Percentiles rank a stretch among this genome's conserved stretches.
These are phyloP conservation scores for Haliaeetus leucogaster DNA, from an alignment of 2,113 vertebrate species.

Conservation along the genomic window DNA sequence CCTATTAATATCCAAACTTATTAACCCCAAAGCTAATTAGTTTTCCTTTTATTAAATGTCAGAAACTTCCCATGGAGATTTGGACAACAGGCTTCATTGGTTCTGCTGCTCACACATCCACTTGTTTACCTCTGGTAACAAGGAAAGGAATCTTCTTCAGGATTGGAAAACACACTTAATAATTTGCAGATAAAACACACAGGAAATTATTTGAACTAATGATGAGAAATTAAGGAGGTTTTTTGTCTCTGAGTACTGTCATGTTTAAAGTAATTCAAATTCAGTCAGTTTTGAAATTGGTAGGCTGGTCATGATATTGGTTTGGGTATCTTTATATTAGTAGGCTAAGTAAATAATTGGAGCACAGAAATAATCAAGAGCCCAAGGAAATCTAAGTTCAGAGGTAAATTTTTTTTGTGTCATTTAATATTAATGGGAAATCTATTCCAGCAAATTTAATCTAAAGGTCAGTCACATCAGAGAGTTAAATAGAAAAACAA, in stretches of 20 bases:
- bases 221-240: neutral
- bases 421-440: constrained; percentile 66
- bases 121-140: neutral
- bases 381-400: constrained; percentile 1
- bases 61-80: neutral
- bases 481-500: constrained; percentile 49
- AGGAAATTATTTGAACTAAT: constrained; percentile 18
- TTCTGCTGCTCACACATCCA: neutral
- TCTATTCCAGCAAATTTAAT: constrained; percentile 49
- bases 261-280: constrained; percentile 18
- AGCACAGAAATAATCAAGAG: constrained; percentile 30
- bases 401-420: neutral
- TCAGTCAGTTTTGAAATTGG: constrained; percentile 17
- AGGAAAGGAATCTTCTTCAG: neutral
- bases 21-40: neutral
- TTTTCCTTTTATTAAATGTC: neutral
- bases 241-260: neutral
- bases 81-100: neutral
- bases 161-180: neutral
- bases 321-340: neutral
- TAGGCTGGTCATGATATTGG: neutral
- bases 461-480: constrained; percentile 53
- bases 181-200: constrained; percentile 16
- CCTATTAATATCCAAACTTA: neutral
- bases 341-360: constrained; percentile 40